A percentile compares a stretch with the other conserved stretches of the same genome.
Evolutionary conservation across 2,113 vertebrate species (phyloP).

Genomic region (Seriola aureovittata): DNA sequence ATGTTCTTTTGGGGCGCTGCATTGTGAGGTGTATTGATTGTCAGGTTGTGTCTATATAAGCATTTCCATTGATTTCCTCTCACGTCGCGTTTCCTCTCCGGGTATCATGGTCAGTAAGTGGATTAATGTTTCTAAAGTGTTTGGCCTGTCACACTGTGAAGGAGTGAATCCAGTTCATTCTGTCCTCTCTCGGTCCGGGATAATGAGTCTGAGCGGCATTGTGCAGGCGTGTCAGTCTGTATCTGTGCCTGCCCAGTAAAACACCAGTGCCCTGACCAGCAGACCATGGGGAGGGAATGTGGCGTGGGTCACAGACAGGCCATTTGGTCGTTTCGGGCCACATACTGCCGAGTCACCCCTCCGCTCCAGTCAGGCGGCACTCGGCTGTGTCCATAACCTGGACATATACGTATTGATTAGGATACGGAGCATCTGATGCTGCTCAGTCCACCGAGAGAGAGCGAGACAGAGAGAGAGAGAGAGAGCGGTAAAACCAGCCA

Average conservation of each 20-base stretch:
- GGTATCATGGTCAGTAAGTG: conserved; percentile 9
- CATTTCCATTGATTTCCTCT: conserved; percentile 7
- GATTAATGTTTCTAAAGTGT: conserved; percentile 13
- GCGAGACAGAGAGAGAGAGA: not conserved
- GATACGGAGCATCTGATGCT: not conserved
- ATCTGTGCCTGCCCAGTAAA: conserved; percentile 40
- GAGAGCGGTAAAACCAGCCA: not conserved
- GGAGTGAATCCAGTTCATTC: not conserved
- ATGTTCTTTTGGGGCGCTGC: not conserved
- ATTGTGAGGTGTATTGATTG: conserved; percentile 13
- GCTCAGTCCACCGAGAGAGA: not conserved
- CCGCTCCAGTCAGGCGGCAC: conserved; percentile 20
- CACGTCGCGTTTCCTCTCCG: not conserved
- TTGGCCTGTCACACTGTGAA: conserved; percentile 27
- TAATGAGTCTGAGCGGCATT: conserved; percentile 42
- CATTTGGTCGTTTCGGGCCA: conserved; percentile 47
- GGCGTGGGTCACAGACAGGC: conserved; percentile 55
- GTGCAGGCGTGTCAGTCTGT: conserved; percentile 41
- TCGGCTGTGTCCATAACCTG: conserved; percentile 45
- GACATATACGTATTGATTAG: conserved; percentile 27
- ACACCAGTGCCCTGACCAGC: conserved; percentile 41
- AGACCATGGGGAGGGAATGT: conserved; percentile 49
- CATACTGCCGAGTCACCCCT: conserved; percentile 35
- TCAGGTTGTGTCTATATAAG: conserved; percentile 1
- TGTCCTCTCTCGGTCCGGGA: conserved; percentile 14